phyloP scores from a whole-genome alignment of 2,113 vertebrate genomes.

The Hucho hucho region DNA sequence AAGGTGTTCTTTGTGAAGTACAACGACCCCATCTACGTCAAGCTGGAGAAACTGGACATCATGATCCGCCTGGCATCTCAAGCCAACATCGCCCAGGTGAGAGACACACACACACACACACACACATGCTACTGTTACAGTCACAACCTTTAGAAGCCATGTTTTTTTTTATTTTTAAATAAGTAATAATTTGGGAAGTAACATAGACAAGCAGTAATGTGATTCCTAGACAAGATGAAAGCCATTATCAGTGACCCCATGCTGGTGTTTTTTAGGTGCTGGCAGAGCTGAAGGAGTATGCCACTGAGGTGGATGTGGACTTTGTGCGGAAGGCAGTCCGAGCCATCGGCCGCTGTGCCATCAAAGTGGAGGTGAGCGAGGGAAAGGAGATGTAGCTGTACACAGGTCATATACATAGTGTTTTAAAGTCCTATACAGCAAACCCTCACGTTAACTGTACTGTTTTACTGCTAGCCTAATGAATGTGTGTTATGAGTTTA shows the following conservation, averaged over 20 bases:
- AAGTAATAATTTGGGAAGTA: too few species aligned
- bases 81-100: constrained; percentile 97
- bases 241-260: too few species aligned
- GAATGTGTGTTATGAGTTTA: too few species aligned
- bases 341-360: constrained; percentile 97
- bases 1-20: constrained; percentile 99
- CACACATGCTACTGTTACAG: neutral
- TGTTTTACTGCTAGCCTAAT: too few species aligned
- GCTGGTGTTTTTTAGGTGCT: constrained; percentile 77
- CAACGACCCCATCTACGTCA: constrained; percentile 98
- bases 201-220: neutral
- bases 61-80: constrained; percentile 98
- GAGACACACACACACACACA: neutral
- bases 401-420: too few species aligned
- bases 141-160: too few species aligned
- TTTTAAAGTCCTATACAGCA: too few species aligned
- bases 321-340: constrained; percentile 95
- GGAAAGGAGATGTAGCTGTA: neutral
- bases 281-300: constrained; percentile 96
- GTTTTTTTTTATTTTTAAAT: too few species aligned
- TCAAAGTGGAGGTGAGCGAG: constrained; percentile 93
- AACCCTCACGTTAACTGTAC: too few species aligned
- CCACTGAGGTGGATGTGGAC: constrained; percentile 97
- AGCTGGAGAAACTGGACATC: constrained; percentile 98
- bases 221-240: too few species aligned